These are phyloP conservation scores for Acanthosepion pharaonis DNA, from an alignment of 2,888 invertebrate species.

Conservation along the genomic window DNA sequence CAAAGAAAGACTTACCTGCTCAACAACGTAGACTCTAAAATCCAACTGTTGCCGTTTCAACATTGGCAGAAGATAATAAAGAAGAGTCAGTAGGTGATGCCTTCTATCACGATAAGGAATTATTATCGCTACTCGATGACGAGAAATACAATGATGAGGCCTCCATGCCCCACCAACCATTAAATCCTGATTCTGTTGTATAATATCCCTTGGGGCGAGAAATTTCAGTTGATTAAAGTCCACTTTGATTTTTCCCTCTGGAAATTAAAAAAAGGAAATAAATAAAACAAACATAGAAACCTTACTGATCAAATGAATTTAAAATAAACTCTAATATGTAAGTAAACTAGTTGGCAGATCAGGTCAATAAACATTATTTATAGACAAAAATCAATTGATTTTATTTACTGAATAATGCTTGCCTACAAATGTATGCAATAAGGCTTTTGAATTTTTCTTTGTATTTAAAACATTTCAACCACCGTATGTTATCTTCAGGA, in stretches of 20 bases:
- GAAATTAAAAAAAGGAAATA: slow-evolving; percentile 45
- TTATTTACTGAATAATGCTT: neutral
- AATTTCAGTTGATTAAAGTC: slow-evolving; percentile 52
- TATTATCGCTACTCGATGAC: slow-evolving; percentile 71
- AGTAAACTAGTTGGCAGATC: too few species aligned
- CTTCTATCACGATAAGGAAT: slow-evolving; percentile 75
- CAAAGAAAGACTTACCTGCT: slow-evolving; percentile 71
- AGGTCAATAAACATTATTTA: too few species aligned
- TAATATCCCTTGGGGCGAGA: slow-evolving; percentile 52
- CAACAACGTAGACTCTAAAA: slow-evolving; percentile 77
- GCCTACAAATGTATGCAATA: neutral
- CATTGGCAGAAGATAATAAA: slow-evolving; percentile 76
- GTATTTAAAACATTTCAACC: too few species aligned
- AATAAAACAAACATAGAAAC: neutral
- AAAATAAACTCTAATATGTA: too few species aligned
- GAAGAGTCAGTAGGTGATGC: slow-evolving; percentile 75
- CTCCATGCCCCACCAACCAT: slow-evolving; percentile 66
- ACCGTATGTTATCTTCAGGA: too few species aligned
- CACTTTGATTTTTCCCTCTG: slow-evolving; percentile 56
- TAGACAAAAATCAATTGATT: neutral
- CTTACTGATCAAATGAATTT: too few species aligned
- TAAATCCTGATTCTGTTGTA: slow-evolving; percentile 57
- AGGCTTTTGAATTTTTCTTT: too few species aligned
- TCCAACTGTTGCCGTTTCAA: slow-evolving; percentile 77
- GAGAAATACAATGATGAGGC: slow-evolving; percentile 64